A percentile compares a stretch with the other conserved stretches of the same genome.
Evolutionary conservation across 2,797 vertebrate genomes (phyloP).

Genomic region (Microchirus variegatus): DNA sequence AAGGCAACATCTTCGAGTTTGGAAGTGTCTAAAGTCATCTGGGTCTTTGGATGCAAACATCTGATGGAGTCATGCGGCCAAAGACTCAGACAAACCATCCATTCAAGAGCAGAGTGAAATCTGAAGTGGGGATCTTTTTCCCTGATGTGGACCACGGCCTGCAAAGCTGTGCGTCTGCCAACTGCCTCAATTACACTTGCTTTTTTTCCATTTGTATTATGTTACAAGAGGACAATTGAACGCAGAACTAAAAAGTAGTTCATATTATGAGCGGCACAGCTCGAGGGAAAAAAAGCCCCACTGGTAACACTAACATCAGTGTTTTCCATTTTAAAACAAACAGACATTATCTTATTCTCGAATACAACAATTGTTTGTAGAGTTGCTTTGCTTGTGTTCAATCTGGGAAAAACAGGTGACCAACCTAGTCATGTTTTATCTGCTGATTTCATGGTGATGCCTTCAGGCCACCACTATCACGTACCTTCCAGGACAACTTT

Average conservation of each 20-base stretch:
- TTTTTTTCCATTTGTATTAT: constrained; percentile 15
- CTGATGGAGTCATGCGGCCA: constrained; percentile 62
- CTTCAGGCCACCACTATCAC: too few species aligned
- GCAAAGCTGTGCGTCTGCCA: constrained; percentile 15
- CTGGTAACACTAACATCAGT: neutral
- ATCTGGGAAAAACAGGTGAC: too few species aligned
- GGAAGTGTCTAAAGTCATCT: constrained; percentile 66
- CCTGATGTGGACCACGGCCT: constrained; percentile 22
- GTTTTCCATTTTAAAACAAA: neutral
- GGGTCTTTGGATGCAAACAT: constrained; percentile 58
- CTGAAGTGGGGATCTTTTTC: constrained; percentile 7
- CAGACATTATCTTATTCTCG: constrained; percentile 45
- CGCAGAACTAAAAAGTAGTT: neutral
- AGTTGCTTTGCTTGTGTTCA: too few species aligned
- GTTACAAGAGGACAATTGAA: constrained; percentile 1
- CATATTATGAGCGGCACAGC: neutral
- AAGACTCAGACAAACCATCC: constrained; percentile 53
- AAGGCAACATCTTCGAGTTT: constrained; percentile 60
- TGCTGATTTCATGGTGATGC: too few species aligned
- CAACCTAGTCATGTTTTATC: too few species aligned
- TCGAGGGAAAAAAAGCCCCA: neutral
- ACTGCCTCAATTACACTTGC: constrained; percentile 30
- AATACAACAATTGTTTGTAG: too few species aligned
- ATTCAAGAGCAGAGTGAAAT: constrained; percentile 49
- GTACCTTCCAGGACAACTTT: too few species aligned